Evolutionary conservation across 2,888 invertebrate genomes (phyloP).

Genomic region (Hololepta plana): DNA sequence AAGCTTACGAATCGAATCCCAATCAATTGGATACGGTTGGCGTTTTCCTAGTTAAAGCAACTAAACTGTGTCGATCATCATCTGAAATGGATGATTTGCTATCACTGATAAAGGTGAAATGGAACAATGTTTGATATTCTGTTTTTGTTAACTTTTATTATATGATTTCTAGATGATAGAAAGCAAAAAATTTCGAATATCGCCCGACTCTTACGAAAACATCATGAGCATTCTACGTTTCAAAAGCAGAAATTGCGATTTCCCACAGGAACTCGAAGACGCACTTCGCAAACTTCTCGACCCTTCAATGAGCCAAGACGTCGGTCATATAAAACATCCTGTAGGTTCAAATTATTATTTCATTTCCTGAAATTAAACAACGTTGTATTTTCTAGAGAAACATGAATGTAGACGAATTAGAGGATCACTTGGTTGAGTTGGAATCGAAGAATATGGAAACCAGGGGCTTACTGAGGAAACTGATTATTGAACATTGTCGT

Average conservation of each 20-base stretch:
- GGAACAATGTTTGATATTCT: slow-evolving; percentile 4
- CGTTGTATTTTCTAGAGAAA: slow-evolving; percentile 27
- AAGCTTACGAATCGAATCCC: slow-evolving; percentile 25
- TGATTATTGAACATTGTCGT: slow-evolving; percentile 39
- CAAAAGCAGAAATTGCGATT: neutral
- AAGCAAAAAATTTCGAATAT: slow-evolving; percentile 11
- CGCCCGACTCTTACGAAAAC: slow-evolving; percentile 9
- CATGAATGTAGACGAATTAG: slow-evolving; percentile 43
- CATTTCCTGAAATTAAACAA: slow-evolving; percentile 4
- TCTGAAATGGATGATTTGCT: slow-evolving; percentile 26
- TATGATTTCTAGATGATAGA: slow-evolving; percentile 11
- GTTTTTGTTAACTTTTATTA: slow-evolving; percentile 4
- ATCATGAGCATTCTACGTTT: slow-evolving; percentile 8
- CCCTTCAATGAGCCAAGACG: slow-evolving; percentile 8
- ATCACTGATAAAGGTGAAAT: slow-evolving; percentile 27
- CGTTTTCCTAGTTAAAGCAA: slow-evolving; percentile 31
- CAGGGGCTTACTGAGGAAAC: slow-evolving; percentile 41
- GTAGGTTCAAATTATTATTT: slow-evolving; percentile 15
- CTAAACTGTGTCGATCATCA: slow-evolving; percentile 27
- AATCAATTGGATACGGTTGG: slow-evolving; percentile 36
- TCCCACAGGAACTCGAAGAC: slow-evolving; percentile 8
- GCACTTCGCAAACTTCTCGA: slow-evolving; percentile 11
- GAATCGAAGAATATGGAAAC: slow-evolving; percentile 46
- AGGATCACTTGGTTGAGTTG: slow-evolving; percentile 44
- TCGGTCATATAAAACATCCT: slow-evolving; percentile 30